Evolutionary conservation across 2,113 vertebrate genomes (phyloP).

Genomic region (Noctilio leporinus): DNA sequence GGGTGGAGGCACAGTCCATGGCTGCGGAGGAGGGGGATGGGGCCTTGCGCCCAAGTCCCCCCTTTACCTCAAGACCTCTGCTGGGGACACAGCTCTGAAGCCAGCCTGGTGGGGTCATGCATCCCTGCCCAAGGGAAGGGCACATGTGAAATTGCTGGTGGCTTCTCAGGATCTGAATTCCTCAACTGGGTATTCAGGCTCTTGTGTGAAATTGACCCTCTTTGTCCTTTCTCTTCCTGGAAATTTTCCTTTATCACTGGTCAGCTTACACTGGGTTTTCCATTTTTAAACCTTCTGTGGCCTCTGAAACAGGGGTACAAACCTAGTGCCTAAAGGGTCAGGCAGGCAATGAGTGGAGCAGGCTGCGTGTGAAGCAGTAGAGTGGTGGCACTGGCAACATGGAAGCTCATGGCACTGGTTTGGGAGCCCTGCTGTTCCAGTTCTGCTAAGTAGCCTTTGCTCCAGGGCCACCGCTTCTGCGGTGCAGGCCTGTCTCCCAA

Average conservation of each 20-base stretch:
- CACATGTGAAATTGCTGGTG: not conserved
- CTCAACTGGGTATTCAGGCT: not conserved
- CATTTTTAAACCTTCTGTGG: not conserved
- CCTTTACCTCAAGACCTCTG: not conserved
- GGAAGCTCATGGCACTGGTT: not conserved
- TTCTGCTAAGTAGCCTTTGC: not conserved
- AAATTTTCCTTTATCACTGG: not conserved
- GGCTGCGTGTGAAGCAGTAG: not conserved
- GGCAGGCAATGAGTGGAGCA: not conserved
- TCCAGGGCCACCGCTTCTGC: rapidly evolving
- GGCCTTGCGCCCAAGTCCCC: not conserved
- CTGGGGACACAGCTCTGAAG: not conserved
- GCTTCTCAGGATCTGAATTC: not conserved
- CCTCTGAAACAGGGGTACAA: not conserved
- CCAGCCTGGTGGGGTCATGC: not conserved
- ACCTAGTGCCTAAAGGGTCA: not conserved
- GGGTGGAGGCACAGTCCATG: not conserved
- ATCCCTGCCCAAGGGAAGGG: not conserved
- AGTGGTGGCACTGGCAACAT: not conserved
- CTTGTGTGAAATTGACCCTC: not conserved
- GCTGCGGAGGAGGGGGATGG: not conserved
- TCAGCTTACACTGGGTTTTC: not conserved
- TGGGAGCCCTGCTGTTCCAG: not conserved
- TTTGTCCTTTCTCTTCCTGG: not conserved
- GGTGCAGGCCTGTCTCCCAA: not conserved